phyloP scores from a whole-genome alignment of 1,140 invertebrate genomes.

The Sitodiplosis mosellana region DNA sequence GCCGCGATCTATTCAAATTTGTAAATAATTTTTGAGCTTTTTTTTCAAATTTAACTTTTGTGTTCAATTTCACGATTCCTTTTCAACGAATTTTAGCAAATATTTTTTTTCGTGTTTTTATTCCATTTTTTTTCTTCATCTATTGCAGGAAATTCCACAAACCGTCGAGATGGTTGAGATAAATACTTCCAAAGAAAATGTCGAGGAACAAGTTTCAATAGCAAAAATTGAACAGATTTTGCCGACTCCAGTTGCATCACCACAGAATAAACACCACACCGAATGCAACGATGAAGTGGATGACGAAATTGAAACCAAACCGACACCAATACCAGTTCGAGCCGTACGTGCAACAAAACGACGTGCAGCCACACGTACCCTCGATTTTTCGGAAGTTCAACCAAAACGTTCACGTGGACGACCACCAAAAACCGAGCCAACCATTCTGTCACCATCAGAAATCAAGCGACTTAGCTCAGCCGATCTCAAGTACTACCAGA shows the following conservation, averaged over 20 bases:
- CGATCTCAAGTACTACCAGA: constrained; percentile 35
- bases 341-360: not conserved
- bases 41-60: not conserved
- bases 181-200: not conserved
- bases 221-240: not conserved
- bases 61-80: not conserved
- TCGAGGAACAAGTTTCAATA: not conserved
- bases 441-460: constrained; percentile 11
- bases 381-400: not conserved
- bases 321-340: too few species aligned
- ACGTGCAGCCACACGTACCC: not conserved
- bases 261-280: not conserved
- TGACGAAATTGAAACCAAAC: not conserved
- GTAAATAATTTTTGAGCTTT: not conserved
- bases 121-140: not conserved
- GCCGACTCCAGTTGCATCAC: not conserved
- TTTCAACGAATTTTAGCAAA: not conserved
- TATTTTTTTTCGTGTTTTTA: not conserved
- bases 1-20: not conserved
- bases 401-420: constrained; percentile 8
- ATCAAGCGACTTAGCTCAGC: constrained; percentile 19
- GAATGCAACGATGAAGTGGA: constrained; percentile 79
- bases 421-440: constrained; percentile 13
- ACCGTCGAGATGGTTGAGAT: not conserved
- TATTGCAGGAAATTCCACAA: not conserved